Evolutionary conservation across 2,113 vertebrate genomes (phyloP).

Genomic region (Cepphus grylle): DNA sequence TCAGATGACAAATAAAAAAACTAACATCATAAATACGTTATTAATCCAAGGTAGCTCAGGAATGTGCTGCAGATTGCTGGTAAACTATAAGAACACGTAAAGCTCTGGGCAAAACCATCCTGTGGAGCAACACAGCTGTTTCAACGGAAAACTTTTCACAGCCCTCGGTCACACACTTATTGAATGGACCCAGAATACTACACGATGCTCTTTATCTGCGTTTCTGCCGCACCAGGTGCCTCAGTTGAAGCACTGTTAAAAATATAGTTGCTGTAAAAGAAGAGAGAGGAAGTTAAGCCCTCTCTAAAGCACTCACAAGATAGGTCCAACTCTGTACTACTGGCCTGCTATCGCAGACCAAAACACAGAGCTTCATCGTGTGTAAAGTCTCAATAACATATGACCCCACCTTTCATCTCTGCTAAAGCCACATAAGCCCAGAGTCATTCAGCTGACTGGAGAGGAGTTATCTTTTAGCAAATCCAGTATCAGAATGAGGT

Average conservation of each 20-base stretch:
- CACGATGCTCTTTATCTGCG: background rate
- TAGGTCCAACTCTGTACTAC: background rate
- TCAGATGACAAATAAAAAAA: background rate
- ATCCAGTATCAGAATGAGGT: background rate
- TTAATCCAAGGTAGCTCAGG: background rate
- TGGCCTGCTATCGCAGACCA: background rate
- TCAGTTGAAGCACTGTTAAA: background rate
- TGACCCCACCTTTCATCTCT: background rate
- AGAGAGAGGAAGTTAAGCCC: background rate
- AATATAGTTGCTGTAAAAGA: background rate
- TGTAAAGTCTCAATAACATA: background rate
- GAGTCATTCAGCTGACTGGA: background rate
- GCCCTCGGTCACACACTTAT: accelerated
- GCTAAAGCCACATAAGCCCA: background rate
- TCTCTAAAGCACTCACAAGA: background rate
- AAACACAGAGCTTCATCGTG: background rate
- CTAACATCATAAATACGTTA: background rate
- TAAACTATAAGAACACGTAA: background rate
- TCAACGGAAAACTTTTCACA: background rate
- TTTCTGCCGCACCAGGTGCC: background rate
- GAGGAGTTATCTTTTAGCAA: background rate
- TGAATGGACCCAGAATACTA: background rate
- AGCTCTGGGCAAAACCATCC: background rate
- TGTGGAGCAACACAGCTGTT: background rate
- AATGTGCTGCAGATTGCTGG: background rate